Evolutionary conservation across 2,797 vertebrate genomes (phyloP).

Genomic region (Decapterus maruadsi): DNA sequence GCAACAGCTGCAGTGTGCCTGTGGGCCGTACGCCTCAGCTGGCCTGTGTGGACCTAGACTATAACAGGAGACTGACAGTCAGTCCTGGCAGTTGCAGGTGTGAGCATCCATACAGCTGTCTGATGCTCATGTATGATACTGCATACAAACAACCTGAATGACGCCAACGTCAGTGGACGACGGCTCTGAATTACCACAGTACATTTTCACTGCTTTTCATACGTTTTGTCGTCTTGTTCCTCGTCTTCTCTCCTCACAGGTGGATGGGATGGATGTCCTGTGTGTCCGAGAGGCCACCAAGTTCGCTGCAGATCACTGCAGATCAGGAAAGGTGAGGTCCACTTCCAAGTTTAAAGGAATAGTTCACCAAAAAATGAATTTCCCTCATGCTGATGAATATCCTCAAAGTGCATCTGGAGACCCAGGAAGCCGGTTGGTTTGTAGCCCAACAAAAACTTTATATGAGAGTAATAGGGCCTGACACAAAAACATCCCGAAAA

Average conservation of each 20-base stretch:
- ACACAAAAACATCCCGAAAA: too few relatives aligned
- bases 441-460: too few relatives aligned
- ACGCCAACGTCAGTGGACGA: too few relatives aligned
- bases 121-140: constrained; percentile 86
- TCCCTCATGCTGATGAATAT: too few relatives aligned
- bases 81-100: constrained; percentile 84
- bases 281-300: constrained; percentile 93
- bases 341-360: too few relatives aligned
- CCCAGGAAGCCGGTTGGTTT: too few relatives aligned
- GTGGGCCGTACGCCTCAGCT: constrained; percentile 59
- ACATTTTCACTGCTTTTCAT: background rate
- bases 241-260: constrained; percentile 74
- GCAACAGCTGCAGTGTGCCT: constrained; percentile 62
- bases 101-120: constrained; percentile 79
- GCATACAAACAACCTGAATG: constrained; percentile 63
- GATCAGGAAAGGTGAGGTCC: constrained; percentile 91
- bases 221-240: background rate
- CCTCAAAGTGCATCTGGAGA: too few relatives aligned
- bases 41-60: constrained; percentile 75
- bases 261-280: constrained; percentile 96
- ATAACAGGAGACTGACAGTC: constrained; percentile 57
- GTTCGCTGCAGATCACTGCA: constrained; percentile 93
- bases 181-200: background rate
- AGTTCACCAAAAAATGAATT: too few relatives aligned
- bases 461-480: too few relatives aligned